Evolutionary conservation across 2,113 vertebrate genomes (phyloP).

Genomic region (Burhinus bistriatus): DNA sequence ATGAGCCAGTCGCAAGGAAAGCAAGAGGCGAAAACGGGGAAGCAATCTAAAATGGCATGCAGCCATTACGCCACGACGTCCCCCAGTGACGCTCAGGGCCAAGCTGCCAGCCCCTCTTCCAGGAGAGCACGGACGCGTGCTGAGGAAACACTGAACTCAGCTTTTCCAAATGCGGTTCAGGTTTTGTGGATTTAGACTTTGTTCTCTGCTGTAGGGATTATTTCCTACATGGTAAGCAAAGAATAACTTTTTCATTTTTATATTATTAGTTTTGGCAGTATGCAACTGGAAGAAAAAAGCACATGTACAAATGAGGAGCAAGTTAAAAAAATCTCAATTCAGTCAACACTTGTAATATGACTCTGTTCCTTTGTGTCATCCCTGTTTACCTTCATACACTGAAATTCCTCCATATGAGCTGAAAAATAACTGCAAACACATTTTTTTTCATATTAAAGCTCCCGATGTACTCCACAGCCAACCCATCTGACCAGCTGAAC

Average conservation of each 20-base stretch:
- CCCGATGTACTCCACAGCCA: neutral
- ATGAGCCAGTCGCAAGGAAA: constrained; percentile 18
- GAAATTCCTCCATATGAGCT: neutral
- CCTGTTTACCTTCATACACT: neutral
- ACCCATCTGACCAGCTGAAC: neutral
- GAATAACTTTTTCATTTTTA: neutral
- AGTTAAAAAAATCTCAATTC: neutral
- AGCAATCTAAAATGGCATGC: neutral
- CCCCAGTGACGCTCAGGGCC: rapidly evolving
- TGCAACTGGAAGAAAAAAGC: neutral
- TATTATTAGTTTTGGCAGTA: neutral
- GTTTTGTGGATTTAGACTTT: neutral
- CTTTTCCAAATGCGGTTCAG: neutral
- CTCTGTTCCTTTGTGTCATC: neutral
- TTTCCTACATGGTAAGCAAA: neutral
- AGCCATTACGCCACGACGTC: neutral
- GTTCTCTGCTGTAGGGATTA: neutral
- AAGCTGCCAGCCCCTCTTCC: neutral
- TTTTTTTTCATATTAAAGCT: neutral
- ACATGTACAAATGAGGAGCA: neutral
- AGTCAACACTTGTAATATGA: neutral
- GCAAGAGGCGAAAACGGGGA: neutral
- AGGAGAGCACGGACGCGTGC: rapidly evolving
- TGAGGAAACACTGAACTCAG: neutral
- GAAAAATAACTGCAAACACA: neutral